Evolutionary conservation across 2,888 invertebrate genomes (phyloP).

Genomic region (Heliconius cydno): DNA sequence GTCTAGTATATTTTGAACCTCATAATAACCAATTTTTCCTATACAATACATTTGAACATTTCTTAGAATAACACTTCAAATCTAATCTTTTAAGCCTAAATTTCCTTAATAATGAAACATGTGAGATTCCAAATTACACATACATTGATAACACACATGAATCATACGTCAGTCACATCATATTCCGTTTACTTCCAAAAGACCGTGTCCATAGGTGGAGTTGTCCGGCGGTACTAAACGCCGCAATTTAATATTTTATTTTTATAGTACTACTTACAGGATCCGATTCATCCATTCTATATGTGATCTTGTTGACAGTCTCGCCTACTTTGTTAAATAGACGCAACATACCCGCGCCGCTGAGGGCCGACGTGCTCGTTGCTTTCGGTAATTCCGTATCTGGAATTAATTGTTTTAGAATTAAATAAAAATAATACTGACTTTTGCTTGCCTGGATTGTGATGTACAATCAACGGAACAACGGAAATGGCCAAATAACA

Average conservation of each 20-base stretch:
- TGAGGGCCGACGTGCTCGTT: conserved; percentile 96
- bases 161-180: neutral
- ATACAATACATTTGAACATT: neutral
- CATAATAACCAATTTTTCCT: neutral
- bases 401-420: conserved; percentile 53
- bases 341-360: conserved; percentile 96
- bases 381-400: conserved; percentile 97
- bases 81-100: neutral
- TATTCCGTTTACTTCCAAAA: neutral
- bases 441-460: neutral
- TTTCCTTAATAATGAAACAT: neutral
- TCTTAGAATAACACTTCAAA: neutral
- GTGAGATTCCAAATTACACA: neutral
- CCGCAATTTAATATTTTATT: too few species aligned
- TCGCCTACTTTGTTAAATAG: conserved; percentile 98
- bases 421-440: neutral
- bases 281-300: conserved; percentile 99
- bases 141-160: neutral
- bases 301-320: conserved; percentile 98
- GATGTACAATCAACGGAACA: too few species aligned
- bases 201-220: too few species aligned
- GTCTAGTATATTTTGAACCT: neutral
- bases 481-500: too few species aligned
- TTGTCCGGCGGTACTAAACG: too few species aligned
- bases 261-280: conserved; percentile 86